Percentiles rank a stretch among this genome's conserved stretches.
Conservation (phyloP, 2,113 vertebrate genomes). For the Gobiocypris rarus region DNA sequence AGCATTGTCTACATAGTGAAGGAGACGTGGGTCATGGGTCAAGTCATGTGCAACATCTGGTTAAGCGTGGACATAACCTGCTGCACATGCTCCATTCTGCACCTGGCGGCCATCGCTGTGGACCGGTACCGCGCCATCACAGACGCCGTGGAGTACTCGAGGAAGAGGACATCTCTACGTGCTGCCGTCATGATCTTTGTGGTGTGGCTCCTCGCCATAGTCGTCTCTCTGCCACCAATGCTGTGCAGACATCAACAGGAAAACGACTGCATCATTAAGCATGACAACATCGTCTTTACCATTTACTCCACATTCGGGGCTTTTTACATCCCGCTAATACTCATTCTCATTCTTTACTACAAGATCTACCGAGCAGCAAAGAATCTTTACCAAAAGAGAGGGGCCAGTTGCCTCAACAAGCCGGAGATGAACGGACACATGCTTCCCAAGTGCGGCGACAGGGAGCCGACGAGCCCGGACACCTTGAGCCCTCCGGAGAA, state of each 20-base stretch:
- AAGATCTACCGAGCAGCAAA: slow-evolving; percentile 97
- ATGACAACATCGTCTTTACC: slow-evolving; percentile 89
- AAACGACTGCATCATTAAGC: slow-evolving; percentile 92
- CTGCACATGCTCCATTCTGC: slow-evolving; percentile 96
- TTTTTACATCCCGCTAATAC: slow-evolving; percentile 92
- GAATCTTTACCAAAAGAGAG: slow-evolving; percentile 90
- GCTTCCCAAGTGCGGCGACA: slow-evolving; percentile 82
- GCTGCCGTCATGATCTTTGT: slow-evolving; percentile 91
- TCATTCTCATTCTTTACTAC: slow-evolving; percentile 98
- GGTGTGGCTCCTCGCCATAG: slow-evolving; percentile 92
- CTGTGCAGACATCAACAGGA: slow-evolving; percentile 86
- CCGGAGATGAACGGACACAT: slow-evolving; percentile 88
- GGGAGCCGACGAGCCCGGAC: slow-evolving; percentile 76
- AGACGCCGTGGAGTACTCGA: slow-evolving; percentile 92
- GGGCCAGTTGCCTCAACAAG: slow-evolving; percentile 83
- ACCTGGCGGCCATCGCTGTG: slow-evolving; percentile 92
- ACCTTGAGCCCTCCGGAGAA: slow-evolving; percentile 83
- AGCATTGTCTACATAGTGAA: slow-evolving; percentile 94
- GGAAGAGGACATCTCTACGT: slow-evolving; percentile 87
- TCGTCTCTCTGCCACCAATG: slow-evolving; percentile 93
- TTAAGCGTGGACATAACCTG: slow-evolving; percentile 94
- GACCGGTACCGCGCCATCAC: slow-evolving; percentile 96
- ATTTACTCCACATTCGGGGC: slow-evolving; percentile 96
- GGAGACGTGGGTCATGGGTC: slow-evolving; percentile 93
- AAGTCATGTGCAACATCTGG: slow-evolving; percentile 92